Base-by-base conservation (phyloP, 2,888 invertebrate species). In the Hofmannophila pseudospretella region DNA sequence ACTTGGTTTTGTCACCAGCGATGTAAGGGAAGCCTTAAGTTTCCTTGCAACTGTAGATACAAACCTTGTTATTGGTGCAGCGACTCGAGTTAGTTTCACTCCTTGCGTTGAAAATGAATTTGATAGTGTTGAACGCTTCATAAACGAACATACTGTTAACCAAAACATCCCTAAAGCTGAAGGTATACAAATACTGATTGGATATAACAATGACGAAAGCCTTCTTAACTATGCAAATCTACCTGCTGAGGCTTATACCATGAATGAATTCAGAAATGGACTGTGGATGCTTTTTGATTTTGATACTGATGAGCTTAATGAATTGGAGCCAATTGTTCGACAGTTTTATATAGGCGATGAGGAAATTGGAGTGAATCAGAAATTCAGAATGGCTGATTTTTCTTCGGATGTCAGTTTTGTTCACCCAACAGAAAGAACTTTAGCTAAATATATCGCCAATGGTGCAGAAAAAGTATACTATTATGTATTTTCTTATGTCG, bases 301-400 rank as follows among this genome's bases (percentile, higher is more conserved):
- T 13, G 49, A 41, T 1, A 41, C 45, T 0, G 48, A 51, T 2
- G 42, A 44, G 22, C 35, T 58, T n/a, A 34, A 41, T 2, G 50
- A 52, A 27, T 53, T 65, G 49, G 50, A 46, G 12, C 33, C 53
- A 2, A 31, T 46, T 0, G 42, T 69, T 1, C 48, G 56, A 22
- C 51, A 60, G 4, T 78, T 67, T 28, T 78, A 78, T 30, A 43
- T 75, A 2, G 73, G 71, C 0, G 74, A 72, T 34, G 54, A 64
- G 14, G 36, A 34, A 2, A 26, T 58, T 0, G 55, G 36, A 14
- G 47, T 48, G 20, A 36, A 54, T 0, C 26, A 52, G 0, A 51
- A 47, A 20, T 45, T 47, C 41, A 42, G 49, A 0, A 22, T 77
- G 1, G 50, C 58, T 2, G 42, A 71, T 8, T 74, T 71, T 28